Percentiles rank a stretch among this genome's conserved stretches.
These are phyloP conservation scores for Cryptophagus acutangulus DNA, from an alignment of 2,888 invertebrate species.

Conservation along the genomic window DNA sequence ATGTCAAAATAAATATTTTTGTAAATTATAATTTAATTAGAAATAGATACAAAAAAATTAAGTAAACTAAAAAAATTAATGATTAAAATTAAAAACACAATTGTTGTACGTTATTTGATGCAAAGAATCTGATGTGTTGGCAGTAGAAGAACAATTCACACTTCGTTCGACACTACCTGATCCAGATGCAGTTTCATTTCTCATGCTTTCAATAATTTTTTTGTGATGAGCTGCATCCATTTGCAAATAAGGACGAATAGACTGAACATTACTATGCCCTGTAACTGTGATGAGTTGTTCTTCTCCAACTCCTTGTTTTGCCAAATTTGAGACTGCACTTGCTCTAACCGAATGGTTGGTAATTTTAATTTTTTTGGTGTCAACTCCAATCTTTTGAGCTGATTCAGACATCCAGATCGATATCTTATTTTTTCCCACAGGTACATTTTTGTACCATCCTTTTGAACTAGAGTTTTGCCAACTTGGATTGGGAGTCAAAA, in stretches of 20 bases:
- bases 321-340: conserved; percentile 8
- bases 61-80: no score
- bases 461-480: conserved; percentile 10
- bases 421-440: conserved; percentile 7
- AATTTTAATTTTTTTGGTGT: conserved; percentile 12
- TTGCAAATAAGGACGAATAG: conserved; percentile 11
- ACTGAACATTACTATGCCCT: conserved; percentile 14
- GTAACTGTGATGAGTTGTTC: conserved; percentile 15
- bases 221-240: conserved; percentile 6
- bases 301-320: conserved; percentile 11
- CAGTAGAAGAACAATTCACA: no score
- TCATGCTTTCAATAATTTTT: conserved; percentile 7
- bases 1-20: no score
- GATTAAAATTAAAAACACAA: no score
- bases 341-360: conserved; percentile 7
- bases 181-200: no score
- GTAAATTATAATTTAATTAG: no score
- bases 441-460: conserved; percentile 10
- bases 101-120: no score
- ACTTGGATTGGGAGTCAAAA: conserved; percentile 12
- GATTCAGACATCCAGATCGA: conserved; percentile 7
- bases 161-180: no score
- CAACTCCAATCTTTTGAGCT: conserved; percentile 10
- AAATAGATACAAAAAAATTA: no score
- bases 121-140: no score